Evolutionary conservation across 1,140 invertebrate genomes (phyloP), one percentile per base, ranked within the genome.

Genomic region (Trinorchestia longiramus): DNA sequence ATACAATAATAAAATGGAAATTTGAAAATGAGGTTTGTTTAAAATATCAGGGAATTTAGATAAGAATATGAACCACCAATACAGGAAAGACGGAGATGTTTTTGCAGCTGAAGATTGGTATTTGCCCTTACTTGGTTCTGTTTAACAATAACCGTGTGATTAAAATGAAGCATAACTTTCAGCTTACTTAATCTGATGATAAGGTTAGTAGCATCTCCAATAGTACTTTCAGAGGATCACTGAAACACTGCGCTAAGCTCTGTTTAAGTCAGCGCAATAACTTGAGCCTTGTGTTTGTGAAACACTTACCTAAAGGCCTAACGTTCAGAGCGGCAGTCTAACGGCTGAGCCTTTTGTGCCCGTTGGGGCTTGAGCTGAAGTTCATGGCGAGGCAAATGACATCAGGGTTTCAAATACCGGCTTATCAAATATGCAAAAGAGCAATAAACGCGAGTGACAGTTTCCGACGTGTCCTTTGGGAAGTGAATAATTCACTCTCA

Each of bases 341-440:
- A 77, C 8, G 8, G 62, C 62, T 23, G 11, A 77, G 47, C 62
- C 62, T 77, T 77, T 77, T 77, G 62, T 77, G 62, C 62, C 62
- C 15, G 47, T 28, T 36, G 62, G 62, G 28, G 62, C 62, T 28
- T 77, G 11, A 15, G 62, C 62, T 77, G 62, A 77, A 77, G 62
- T 77, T 77, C 62, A 77, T 36, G 62, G 62, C 11, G 62, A 77
- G 62, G 11, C 62, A 77, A 77, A 77, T 77, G 62, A 77, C 62
- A 11, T 36, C 62, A 36, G 11, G 28, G 62, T 11, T 36, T 36
- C 62, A 77, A 77, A 36, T 77, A 77, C 62, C 15, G 62, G 62
- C 62, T 77, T 77, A 77, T 77, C 62, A 77, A 77, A 77, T 77
- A 77, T 77, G 62, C 62, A 77, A 77, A 77, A 77, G 62, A 77